Conservation (phyloP, 2,797 vertebrate species). For the Coranthus polyacanthus region DNA sequence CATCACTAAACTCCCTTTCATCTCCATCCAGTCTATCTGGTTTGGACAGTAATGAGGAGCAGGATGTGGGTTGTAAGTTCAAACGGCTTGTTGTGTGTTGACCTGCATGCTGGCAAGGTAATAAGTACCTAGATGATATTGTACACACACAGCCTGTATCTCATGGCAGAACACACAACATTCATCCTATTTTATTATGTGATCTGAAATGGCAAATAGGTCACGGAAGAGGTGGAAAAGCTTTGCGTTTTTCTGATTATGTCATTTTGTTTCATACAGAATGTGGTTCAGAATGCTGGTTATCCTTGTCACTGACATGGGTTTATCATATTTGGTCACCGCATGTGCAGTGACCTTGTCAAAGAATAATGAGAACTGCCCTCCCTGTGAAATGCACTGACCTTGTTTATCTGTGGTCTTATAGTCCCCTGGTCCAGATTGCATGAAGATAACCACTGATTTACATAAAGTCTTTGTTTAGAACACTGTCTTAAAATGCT, state of each 20-base stretch:
- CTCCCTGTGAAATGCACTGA: slow-evolving; percentile 51
- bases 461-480: slow-evolving; percentile 77
- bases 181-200: slow-evolving; percentile 33
- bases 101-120: slow-evolving; percentile 61
- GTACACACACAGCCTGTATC: slow-evolving; percentile 33
- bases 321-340: slow-evolving; percentile 39
- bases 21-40: slow-evolving; percentile 34
- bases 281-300: slow-evolving; percentile 28
- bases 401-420: slow-evolving; percentile 70
- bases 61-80: slow-evolving; percentile 63
- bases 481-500: slow-evolving; percentile 67
- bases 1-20: slow-evolving; percentile 22
- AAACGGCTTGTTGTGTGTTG: slow-evolving; percentile 56
- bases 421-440: slow-evolving; percentile 67
- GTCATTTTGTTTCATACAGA: neutral
- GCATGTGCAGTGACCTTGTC: slow-evolving; percentile 73
- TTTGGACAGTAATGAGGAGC: slow-evolving; percentile 54
- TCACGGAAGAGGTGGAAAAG: slow-evolving; percentile 19
- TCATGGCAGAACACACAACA: slow-evolving; percentile 51
- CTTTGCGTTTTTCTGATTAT: neutral
- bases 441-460: slow-evolving; percentile 74
- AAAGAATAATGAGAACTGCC: slow-evolving; percentile 56
- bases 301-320: slow-evolving; percentile 28
- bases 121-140: slow-evolving; percentile 61
- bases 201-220: slow-evolving; percentile 19